Percentiles rank a stretch among this genome's conserved stretches.
Evolutionary conservation across 2,113 vertebrate genomes (phyloP).

Genomic region (Ciconia maguari): DNA sequence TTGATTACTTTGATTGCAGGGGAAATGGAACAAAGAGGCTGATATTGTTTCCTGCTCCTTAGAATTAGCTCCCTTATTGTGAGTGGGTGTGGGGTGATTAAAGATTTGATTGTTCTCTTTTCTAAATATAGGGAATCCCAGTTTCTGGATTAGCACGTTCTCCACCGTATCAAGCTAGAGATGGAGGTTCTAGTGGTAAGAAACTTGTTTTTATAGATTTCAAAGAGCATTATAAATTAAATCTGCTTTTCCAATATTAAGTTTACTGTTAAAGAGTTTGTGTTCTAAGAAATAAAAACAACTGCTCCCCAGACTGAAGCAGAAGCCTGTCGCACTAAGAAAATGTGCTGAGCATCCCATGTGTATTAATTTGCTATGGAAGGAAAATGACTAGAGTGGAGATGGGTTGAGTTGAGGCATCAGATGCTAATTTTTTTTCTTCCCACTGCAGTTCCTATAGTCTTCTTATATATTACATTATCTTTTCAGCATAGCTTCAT

Average conservation of each 20-base stretch:
- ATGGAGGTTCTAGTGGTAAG: constrained; percentile 89
- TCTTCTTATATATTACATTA: neutral
- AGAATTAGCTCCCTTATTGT: neutral
- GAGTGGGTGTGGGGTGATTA: neutral
- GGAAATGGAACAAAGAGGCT: neutral
- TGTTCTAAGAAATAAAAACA: neutral
- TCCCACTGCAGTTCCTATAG: neutral
- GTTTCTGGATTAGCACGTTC: constrained; percentile 69
- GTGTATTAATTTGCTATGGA: neutral
- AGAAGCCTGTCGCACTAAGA: neutral
- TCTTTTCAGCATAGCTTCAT: neutral
- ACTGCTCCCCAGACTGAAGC: neutral
- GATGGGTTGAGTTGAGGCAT: neutral
- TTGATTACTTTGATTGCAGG: neutral
- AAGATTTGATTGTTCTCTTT: constrained; percentile 34
- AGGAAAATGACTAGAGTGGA: neutral
- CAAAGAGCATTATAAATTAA: neutral
- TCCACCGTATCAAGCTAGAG: constrained; percentile 76
- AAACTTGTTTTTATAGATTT: neutral
- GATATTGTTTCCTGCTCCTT: neutral
- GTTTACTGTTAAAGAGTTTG: neutral
- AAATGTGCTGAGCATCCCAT: neutral
- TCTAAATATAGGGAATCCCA: constrained; percentile 69
- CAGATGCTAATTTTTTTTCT: neutral
- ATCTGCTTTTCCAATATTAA: neutral